Evolutionary conservation across 2,113 vertebrate species (phyloP).

Genomic region (Arenaria interpres): DNA sequence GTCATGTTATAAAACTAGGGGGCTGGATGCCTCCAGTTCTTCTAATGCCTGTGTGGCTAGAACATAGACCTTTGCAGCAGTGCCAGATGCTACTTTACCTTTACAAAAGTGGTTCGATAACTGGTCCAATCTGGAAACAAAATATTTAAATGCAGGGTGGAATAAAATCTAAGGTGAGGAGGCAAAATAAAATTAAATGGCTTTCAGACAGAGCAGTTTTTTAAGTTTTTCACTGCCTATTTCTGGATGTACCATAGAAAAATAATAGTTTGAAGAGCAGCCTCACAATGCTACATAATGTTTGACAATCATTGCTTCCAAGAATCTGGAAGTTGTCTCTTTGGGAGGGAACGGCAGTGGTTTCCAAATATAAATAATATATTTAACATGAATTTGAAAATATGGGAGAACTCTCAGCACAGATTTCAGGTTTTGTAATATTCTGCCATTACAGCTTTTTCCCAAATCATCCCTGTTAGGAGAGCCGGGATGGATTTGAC

Average conservation of each 20-base stretch:
- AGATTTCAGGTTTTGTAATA: neutral
- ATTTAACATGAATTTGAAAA: neutral
- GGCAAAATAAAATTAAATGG: neutral
- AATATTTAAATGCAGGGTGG: neutral
- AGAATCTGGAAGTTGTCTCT: neutral
- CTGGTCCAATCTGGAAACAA: neutral
- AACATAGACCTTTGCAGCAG: neutral
- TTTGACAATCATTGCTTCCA: neutral
- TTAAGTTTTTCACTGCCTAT: neutral
- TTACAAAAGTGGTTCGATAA: neutral
- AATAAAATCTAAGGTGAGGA: neutral
- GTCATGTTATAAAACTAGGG: neutral
- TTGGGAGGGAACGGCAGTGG: neutral
- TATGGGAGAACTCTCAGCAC: neutral
- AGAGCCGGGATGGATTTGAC: neutral
- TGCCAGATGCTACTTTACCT: neutral
- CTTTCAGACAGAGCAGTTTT: neutral
- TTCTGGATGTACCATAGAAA: neutral
- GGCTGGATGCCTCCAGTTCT: neutral
- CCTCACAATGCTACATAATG: neutral
- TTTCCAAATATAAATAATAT: neutral
- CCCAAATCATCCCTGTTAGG: neutral
- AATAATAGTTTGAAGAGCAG: neutral
- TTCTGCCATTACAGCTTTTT: neutral
- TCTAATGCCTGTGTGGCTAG: fast-evolving